Evolutionary conservation across 2,797 vertebrate genomes (phyloP).

Genomic region (Smutsia temminckii): DNA sequence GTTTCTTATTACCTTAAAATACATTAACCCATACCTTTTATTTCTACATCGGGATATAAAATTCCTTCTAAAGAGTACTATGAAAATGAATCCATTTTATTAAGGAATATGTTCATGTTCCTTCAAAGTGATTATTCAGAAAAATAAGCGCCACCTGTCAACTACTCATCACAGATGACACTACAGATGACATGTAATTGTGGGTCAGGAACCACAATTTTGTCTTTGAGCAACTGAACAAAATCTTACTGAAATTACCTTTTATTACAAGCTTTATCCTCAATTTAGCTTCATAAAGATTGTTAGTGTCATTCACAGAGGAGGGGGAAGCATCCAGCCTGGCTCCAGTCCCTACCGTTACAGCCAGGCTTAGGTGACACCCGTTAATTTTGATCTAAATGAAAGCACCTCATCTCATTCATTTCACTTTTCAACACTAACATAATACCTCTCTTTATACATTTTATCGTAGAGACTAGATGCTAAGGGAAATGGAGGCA

Average conservation of each 20-base stretch:
- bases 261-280: not conserved
- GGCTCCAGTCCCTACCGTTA: not conserved
- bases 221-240: conserved; percentile 11
- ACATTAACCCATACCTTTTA: not conserved
- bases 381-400: conserved; percentile 14
- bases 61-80: not conserved
- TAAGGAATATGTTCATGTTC: not conserved
- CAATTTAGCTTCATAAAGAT: not conserved
- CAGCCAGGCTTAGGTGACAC: not conserved
- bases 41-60: not conserved
- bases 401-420: not conserved
- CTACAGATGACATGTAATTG: not conserved
- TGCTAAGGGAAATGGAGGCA: not conserved
- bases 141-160: conserved; percentile 40
- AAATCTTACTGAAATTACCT: not conserved
- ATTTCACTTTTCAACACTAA: not conserved
- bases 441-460: not conserved
- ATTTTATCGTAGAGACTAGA: not conserved
- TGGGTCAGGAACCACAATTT: not conserved
- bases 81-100: conserved; percentile 34
- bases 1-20: not conserved
- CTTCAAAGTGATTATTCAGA: conserved; percentile 33
- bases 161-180: not conserved
- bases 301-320: not conserved
- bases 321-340: not conserved